Evolutionary conservation across 2,113 vertebrate genomes (phyloP).

Genomic region (Seriola dumerili): DNA sequence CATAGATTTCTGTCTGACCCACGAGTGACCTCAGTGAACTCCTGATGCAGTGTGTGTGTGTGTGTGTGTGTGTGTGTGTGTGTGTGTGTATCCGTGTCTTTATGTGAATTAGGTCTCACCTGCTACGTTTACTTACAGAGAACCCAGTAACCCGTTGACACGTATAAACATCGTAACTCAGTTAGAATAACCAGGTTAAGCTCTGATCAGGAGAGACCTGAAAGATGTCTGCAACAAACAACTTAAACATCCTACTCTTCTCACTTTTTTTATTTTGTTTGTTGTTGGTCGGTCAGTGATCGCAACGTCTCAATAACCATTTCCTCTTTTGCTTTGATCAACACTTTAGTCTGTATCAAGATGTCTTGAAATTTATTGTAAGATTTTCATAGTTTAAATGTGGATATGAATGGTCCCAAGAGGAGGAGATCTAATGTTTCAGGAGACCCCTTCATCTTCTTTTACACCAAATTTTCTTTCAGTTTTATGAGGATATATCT

Average conservation of each 20-base stretch:
- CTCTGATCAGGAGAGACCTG: conserved; percentile 32
- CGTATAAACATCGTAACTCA: conserved; percentile 25
- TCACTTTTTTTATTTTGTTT: not conserved
- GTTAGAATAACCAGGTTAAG: conserved; percentile 49
- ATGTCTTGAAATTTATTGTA: not conserved
- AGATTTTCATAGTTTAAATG: not conserved
- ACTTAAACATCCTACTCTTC: not conserved
- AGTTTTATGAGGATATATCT: not conserved
- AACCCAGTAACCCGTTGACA: conserved; percentile 39
- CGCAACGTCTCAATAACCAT: not conserved
- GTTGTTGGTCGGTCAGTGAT: not conserved
- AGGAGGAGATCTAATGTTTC: not conserved
- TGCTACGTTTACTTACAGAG: not conserved
- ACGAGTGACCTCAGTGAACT: not conserved
- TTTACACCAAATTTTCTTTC: not conserved
- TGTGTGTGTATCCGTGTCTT: not conserved
- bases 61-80: not conserved
- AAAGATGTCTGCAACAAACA: conserved; percentile 5
- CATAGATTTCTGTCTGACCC: not conserved
- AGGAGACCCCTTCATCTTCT: not conserved
- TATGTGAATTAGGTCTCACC: conserved; percentile 6
- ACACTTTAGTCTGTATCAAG: not conserved
- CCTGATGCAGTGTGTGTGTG: too few relatives aligned
- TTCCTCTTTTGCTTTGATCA: not conserved
- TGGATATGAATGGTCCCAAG: not conserved